Evolutionary conservation across 2,797 vertebrate genomes (phyloP).

Genomic region (Sebastes nivosus): DNA sequence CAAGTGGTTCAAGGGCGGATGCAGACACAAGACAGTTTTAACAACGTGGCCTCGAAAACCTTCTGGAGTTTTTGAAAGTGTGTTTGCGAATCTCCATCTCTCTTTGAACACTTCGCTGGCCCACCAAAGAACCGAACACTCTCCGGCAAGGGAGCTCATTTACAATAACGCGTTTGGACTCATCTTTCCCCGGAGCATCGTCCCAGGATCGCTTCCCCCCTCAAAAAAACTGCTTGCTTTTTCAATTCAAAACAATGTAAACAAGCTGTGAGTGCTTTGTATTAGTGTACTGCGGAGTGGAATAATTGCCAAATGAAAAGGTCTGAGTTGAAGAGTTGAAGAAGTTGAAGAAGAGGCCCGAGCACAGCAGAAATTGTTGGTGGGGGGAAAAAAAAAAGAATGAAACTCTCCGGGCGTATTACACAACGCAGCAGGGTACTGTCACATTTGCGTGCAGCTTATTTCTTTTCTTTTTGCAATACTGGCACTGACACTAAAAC

Average conservation of each 20-base stretch:
- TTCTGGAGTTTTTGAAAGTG: conserved; percentile 1
- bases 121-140: conserved; percentile 3
- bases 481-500: conserved; percentile 47
- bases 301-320: conserved; percentile 45
- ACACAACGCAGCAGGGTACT: conserved; percentile 70
- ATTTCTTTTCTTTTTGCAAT: conserved; percentile 45
- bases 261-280: conserved; percentile 41
- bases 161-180: not conserved
- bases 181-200: not conserved
- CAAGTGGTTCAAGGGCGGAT: conserved; percentile 55
- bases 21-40: conserved; percentile 3
- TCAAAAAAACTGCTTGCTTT: not conserved
- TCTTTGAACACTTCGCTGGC: conserved; percentile 1
- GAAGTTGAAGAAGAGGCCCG: conserved; percentile 8
- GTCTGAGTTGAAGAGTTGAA: conserved; percentile 20
- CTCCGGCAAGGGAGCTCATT: conserved; percentile 2
- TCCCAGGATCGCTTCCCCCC: not conserved
- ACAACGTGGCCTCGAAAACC: conserved; percentile 18
- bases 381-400: not conserved
- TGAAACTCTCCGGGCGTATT: conserved; percentile 60
- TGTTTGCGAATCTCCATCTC: not conserved
- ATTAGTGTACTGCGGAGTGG: conserved; percentile 17
- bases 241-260: conserved; percentile 39
- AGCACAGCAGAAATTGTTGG: conserved; percentile 36
- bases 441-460: conserved; percentile 62